Evolutionary conservation across 2,113 vertebrate species (phyloP), one percentile per base, ranked within the genome.

Genomic region (Epinephelus lanceolatus): DNA sequence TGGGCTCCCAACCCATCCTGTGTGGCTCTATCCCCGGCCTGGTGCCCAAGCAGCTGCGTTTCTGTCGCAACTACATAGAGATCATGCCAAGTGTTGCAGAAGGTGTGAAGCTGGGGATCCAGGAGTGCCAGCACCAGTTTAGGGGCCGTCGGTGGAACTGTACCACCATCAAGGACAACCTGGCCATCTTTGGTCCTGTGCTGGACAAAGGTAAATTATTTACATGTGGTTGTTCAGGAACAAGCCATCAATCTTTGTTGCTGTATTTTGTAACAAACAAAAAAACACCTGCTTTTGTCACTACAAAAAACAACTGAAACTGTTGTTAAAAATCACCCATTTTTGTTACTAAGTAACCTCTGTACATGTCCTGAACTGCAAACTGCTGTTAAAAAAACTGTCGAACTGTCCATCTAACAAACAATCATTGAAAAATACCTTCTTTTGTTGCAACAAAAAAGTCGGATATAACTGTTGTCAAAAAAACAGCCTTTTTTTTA

Each of bases 71-170:
- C 96, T 99, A 98, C 51, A 96, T 99, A 81, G 98, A 99, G 93
- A 98, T 99, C 92, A 99, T 99, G 98, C 98, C 98, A 89, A 99
- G 98, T 0, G 97, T 99, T n/a, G 98, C 98, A 0, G 98, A 99
- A 71, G 98, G 98, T 0, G 96, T 99, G 9, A 98, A 97, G 92
- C 96, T 98, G 18, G 97, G 98, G 52, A 98, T 99, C 89, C 97
- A 98, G 80, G 98, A 99, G 62, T 99, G 98, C 85, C 98, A 99
- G 63, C 97, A 99, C 91, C 98, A 99, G 68, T 99, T 99, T 68
- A 96, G 98, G 0, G 98, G 98, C 2, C 96, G 98, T 0, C 95
- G 98, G 37, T 99, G 98, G 98, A 99, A 99, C 88, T 99, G 98
- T 82, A 99, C 98, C 0, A 99, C 98, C 0, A 95, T 99, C 85